Base-by-base conservation (phyloP, 2,888 invertebrate species). In the Bimastos eiseni region DNA sequence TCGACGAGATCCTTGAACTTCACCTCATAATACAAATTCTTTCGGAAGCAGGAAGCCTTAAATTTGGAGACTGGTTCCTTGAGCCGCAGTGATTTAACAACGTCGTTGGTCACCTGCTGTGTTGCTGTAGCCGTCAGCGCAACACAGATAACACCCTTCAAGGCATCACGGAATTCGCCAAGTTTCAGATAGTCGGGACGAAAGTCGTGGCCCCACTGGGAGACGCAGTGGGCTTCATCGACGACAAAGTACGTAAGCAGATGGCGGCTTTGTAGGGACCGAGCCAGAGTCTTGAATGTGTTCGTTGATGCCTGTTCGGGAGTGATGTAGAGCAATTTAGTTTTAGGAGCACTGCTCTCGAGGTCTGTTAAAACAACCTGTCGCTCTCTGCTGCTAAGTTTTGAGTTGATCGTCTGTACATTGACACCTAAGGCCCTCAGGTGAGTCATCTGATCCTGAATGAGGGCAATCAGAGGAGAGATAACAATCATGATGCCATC, bases 191-290 rank as follows among this genome's bases (percentile, higher is more conserved):
- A 99, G 95, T 98, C 98, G 0, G 98, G 98, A 90, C 96, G 92
- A 92, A 99, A 99, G 95, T 99, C 99, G 95, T 99, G 99, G 0
- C 99, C 99, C 99, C 99, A 99, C 94, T 99, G 97, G 93, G 98
- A 98, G 0, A 99, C 98, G 93, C 95, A 95, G 91, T 95, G 95
- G 24, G 95, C 95, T 96, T 99, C 99, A 95, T 99, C 99, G 24
- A 99, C 97, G 37, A 98, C 97, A 93, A 99, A 97, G 95, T 98
- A 98, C 0, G 97, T 97, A 11, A 99, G 95, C 94, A 97, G 97
- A 91, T 97, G 96, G 93, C 96, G 96, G 93, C 97, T 97, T 91
- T 96, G 95, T 93, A 98, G 95, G 93, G 97, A 96, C 38, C 96
- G 96, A 92, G 97, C 95, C 3, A 98, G 95, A 88, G 89, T 89